phyloP scores from a whole-genome alignment of 2,888 invertebrate genomes.

The Meteorus colon region DNA sequence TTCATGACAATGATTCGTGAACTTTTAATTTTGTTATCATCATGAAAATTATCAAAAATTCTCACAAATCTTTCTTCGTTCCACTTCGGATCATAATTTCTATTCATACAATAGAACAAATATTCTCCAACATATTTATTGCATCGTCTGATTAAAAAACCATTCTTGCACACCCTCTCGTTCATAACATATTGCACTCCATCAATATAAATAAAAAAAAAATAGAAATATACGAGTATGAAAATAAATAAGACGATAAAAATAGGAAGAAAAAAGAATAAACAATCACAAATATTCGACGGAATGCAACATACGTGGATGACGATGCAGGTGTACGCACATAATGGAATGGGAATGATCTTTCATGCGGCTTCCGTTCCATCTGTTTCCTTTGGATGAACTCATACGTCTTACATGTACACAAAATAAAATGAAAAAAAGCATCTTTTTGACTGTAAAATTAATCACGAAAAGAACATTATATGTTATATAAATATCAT shows the following conservation, averaged over 20 bases:
- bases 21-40: background rate
- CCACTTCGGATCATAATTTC: background rate
- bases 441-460: conserved; percentile 26
- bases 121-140: background rate
- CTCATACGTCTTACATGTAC: conserved; percentile 22
- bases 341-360: conserved; percentile 52
- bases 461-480: conserved; percentile 33
- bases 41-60: background rate
- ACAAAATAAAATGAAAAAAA: conserved; percentile 21
- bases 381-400: conserved; percentile 47
- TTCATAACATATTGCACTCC: conserved; percentile 38
- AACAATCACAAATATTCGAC: conserved; percentile 48
- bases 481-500: background rate
- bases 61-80: background rate
- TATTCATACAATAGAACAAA: conserved; percentile 22
- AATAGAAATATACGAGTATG: conserved; percentile 34
- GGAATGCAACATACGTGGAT: conserved; percentile 53
- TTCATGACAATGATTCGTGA: too few relatives aligned
- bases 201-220: conserved; percentile 9
- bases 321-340: conserved; percentile 41
- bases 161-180: background rate
- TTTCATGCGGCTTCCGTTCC: conserved; percentile 45
- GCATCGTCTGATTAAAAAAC: conserved; percentile 4
- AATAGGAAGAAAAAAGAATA: conserved; percentile 45
- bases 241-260: conserved; percentile 49